phyloP scores from a whole-genome alignment of 2,888 invertebrate species.

The Ptychoptera contaminata region DNA sequence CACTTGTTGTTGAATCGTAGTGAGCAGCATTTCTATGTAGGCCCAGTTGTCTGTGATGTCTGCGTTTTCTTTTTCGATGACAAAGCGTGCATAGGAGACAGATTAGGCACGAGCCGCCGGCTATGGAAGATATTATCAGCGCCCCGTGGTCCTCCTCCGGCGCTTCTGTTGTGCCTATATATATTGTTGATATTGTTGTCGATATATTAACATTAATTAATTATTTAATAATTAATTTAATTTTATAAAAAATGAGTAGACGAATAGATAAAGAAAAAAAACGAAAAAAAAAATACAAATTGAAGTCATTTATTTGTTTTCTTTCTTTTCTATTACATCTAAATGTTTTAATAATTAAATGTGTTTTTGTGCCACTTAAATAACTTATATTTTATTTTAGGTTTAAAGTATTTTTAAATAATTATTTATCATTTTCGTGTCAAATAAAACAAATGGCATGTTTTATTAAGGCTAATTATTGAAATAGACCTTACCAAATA shows the following conservation, averaged over 20 bases:
- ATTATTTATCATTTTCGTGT: background rate
- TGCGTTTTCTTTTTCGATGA: slow-evolving; percentile 34
- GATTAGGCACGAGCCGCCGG: slow-evolving; percentile 34
- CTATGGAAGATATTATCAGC: slow-evolving; percentile 32
- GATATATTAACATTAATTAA: background rate
- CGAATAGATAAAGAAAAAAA: background rate
- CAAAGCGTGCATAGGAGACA: slow-evolving; percentile 36
- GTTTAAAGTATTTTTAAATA: background rate
- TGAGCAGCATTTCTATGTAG: slow-evolving; percentile 30
- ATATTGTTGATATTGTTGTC: no score
- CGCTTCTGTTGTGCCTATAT: slow-evolving; percentile 30
- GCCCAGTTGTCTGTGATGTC: slow-evolving; percentile 28
- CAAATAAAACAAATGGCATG: background rate
- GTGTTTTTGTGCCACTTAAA: no score
- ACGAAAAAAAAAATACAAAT: background rate
- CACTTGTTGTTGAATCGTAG: slow-evolving; percentile 32
- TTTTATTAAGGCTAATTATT: no score
- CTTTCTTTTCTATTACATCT: background rate
- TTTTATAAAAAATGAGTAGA: background rate
- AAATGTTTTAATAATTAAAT: background rate
- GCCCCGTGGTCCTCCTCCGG: slow-evolving; percentile 34
- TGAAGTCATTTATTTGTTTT: background rate
- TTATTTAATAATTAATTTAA: background rate
- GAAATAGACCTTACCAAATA: no score
- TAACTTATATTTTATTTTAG: background rate